phyloP scores from a whole-genome alignment of 1,140 invertebrate genomes.

The Nasonia vitripennis region DNA sequence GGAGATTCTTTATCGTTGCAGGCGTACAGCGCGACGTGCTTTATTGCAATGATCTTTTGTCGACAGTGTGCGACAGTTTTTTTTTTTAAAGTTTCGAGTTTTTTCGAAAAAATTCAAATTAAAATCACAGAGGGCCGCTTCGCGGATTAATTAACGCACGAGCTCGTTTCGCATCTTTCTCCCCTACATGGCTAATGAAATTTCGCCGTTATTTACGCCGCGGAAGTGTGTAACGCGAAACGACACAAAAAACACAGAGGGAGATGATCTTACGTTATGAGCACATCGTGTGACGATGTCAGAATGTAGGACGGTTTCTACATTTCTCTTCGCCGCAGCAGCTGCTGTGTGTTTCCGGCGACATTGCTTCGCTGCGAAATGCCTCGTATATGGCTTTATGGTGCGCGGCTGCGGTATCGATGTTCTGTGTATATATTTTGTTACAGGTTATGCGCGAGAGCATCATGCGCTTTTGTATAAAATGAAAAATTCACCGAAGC shows the following conservation, averaged over 20 bases:
- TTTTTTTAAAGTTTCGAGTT: no score
- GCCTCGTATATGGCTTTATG: neutral
- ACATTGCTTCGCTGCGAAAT: neutral
- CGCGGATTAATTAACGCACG: conserved; percentile 6
- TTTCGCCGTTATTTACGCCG: neutral
- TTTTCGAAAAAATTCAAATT: no score
- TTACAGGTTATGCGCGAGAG: neutral
- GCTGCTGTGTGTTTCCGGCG: neutral
- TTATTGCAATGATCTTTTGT: no score
- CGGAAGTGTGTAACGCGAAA: neutral
- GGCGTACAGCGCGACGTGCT: no score
- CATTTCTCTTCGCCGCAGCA: neutral
- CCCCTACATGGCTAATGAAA: neutral
- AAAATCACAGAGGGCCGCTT: conserved; percentile 13
- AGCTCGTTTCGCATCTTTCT: neutral
- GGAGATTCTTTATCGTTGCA: neutral
- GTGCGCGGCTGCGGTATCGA: neutral
- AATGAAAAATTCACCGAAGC: neutral
- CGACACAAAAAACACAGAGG: neutral
- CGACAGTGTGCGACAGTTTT: no score
- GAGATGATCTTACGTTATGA: neutral
- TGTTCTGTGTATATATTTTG: neutral
- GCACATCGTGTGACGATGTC: neutral
- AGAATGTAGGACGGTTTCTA: neutral
- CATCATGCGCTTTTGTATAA: neutral